Conservation (phyloP, 2,113 vertebrate genomes). For the Hymenochirus boettgeri region DNA sequence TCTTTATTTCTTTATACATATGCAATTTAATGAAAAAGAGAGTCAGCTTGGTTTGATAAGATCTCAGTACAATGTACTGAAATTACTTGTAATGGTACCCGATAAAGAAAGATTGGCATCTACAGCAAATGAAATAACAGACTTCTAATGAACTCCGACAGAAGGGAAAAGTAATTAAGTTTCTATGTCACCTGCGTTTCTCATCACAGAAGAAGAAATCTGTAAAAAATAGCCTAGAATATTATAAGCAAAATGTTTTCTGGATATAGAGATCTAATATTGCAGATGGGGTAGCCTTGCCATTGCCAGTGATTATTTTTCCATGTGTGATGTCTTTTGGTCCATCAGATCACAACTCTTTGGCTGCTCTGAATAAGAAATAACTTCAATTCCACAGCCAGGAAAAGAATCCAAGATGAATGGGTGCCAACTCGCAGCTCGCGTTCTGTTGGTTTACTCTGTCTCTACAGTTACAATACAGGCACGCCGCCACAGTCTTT, state of each 20-base stretch:
- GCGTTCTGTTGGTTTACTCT: slow-evolving; percentile 39
- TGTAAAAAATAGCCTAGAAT: background rate
- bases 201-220: slow-evolving; percentile 3
- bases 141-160: slow-evolving; percentile 1
- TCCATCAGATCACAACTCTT: slow-evolving; percentile 38
- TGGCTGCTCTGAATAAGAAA: slow-evolving; percentile 41
- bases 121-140: slow-evolving; percentile 1
- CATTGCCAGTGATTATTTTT: slow-evolving; percentile 19
- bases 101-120: background rate
- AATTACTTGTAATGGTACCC: background rate
- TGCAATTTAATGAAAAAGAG: background rate
- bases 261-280: slow-evolving; percentile 10
- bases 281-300: background rate
- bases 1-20: background rate
- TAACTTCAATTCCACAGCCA: slow-evolving; percentile 16
- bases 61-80: background rate
- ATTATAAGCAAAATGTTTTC: background rate
- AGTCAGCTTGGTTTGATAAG: background rate
- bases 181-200: slow-evolving; percentile 22
- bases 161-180: slow-evolving; percentile 28
- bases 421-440: slow-evolving; percentile 41
- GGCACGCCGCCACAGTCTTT: slow-evolving; percentile 25
- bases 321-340: slow-evolving; percentile 16
- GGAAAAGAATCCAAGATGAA: slow-evolving; percentile 38
- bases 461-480: slow-evolving; percentile 39